Base-by-base conservation (phyloP, 2,888 invertebrate genomes). In the Aelia acuminata region DNA sequence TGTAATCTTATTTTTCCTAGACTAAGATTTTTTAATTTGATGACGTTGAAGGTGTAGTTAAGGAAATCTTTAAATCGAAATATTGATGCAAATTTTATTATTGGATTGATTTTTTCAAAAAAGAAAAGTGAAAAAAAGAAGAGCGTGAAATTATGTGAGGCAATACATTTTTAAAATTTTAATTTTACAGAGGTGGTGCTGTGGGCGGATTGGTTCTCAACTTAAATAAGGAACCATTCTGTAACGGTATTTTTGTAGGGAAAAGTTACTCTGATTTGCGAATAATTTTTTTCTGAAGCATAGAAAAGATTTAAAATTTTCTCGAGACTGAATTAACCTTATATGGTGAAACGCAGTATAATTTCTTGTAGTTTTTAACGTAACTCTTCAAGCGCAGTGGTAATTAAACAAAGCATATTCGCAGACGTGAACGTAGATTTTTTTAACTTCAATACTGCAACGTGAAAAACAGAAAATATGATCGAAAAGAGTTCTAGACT, bases 181-280 rank as follows among this genome's bases (percentile, higher is more conserved):
- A 18, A 13, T 43, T 80, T 47, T 47, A 80, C 80, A n/a, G 80
- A 80, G 80, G 80, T 80, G 80, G 80, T n/a, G 5, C 10, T n/a
- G 80, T 80, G 80, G 80, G 80, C 80, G 80, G 80, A 80, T 43
- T n/a, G n/a, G 80, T 47, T 80, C 47, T 43, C 39, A 43, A 47
- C n/a, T 47, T 80, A 43, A 80, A 80, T 80, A 39, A n/a, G 47
- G 43, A 43, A n/a, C 80, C 80, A 43, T n/a, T 80, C n/a, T 43
- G 13, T 80, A 80, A 43, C 80, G 80, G 80, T n/a, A 80, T 35
- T 35, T 31, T 70, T 35, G 63, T 35, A 18, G 31, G 31, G 31
- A 70, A 70, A 70, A 70, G 18, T 35, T 35, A 20, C 35, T 20
- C 63, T 35, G 63, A 31, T 35, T 35, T 4, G 63, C 18, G 20